These are phyloP conservation scores for Aegotheles bennettii DNA, from an alignment of 2,113 vertebrate species.

Conservation along the genomic window DNA sequence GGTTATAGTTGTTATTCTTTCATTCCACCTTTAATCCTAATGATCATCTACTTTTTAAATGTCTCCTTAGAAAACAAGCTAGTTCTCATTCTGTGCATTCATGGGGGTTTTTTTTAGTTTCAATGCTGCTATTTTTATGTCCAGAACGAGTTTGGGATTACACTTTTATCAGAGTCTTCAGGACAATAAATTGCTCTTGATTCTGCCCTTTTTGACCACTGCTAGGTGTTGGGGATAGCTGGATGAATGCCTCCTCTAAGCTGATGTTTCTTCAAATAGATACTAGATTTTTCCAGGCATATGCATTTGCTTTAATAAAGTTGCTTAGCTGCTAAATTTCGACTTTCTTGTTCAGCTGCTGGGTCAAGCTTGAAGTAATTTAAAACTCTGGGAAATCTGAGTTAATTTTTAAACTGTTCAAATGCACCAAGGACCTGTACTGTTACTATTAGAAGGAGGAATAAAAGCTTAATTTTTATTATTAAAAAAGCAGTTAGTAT, in stretches of 20 bases:
- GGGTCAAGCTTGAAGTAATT: not conserved
- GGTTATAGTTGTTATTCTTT: not conserved
- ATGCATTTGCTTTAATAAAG: not conserved
- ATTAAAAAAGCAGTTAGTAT: constrained; percentile 52
- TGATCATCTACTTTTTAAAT: not conserved
- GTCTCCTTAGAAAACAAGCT: not conserved
- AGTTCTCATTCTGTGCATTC: not conserved
- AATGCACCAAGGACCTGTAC: constrained; percentile 18
- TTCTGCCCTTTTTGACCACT: not conserved
- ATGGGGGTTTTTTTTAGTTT: not conserved
- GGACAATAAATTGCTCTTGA: accelerated
- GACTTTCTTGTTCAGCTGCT: not conserved
- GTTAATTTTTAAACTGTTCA: constrained; percentile 18
- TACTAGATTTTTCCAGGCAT: not conserved
- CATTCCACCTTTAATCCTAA: not conserved
- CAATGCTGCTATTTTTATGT: not conserved
- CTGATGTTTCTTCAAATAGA: not conserved
- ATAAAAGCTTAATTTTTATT: constrained; percentile 59
- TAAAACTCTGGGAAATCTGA: not conserved
- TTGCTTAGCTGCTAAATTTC: not conserved
- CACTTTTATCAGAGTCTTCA: not conserved
- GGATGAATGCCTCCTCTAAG: not conserved
- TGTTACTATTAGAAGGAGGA: constrained; percentile 48
- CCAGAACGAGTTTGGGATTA: not conserved
- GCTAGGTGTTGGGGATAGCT: not conserved